A percentile compares a stretch with the other conserved stretches of the same genome.
Conservation (phyloP, 1,140 invertebrate genomes). For the Physella acuta region DNA sequence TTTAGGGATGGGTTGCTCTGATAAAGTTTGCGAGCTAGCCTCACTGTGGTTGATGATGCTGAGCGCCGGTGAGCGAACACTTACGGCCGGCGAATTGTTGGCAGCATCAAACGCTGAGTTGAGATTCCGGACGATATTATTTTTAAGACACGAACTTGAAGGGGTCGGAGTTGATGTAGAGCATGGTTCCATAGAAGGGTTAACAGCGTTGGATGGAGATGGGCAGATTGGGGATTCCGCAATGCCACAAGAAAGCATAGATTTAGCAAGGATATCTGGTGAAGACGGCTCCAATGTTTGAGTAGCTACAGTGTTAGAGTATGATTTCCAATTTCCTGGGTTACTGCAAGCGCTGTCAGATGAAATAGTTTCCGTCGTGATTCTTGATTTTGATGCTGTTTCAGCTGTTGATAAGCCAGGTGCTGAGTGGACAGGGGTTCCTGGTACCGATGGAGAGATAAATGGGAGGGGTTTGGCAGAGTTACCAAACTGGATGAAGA, state of each 20-base stretch:
- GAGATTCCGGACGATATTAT: slow-evolving; percentile 13
- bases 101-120: slow-evolving; percentile 16
- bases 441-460: background rate
- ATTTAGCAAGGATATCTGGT: slow-evolving; percentile 11
- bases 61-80: no score
- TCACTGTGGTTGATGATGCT: background rate
- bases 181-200: background rate
- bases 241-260: slow-evolving; percentile 12
- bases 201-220: no score
- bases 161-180: slow-evolving; percentile 6
- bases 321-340: background rate
- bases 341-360: background rate
- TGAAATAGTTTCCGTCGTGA: background rate
- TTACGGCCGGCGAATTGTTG: no score
- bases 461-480: background rate
- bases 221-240: background rate
- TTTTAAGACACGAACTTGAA: background rate
- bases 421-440: background rate
- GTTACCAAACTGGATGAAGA: slow-evolving; percentile 12
- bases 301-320: background rate
- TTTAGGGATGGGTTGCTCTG: no score
- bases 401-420: background rate
- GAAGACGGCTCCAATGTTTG: background rate
- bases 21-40: background rate
- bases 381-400: background rate